phyloP scores from a whole-genome alignment of 2,888 invertebrate genomes.

The Epinotia brunnichana region DNA sequence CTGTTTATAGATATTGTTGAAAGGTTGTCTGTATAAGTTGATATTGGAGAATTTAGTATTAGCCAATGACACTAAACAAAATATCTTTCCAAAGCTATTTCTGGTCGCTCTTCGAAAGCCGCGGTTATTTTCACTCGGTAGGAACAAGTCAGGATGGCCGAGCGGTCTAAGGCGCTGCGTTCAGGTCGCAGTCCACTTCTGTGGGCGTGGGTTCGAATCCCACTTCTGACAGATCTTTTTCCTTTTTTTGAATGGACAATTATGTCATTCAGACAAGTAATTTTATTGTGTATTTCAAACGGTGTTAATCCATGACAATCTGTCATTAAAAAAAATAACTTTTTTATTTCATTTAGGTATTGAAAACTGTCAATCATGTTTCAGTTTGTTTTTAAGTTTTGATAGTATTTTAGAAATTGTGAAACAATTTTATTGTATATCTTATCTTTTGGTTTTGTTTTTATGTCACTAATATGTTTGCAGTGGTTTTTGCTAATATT shows the following conservation, averaged over 20 bases:
- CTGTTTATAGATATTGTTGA: too few relatives aligned
- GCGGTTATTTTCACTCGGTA: not conserved
- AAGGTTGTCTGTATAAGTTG: too few relatives aligned
- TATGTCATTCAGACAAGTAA: not conserved
- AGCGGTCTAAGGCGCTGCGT: conserved; percentile 45
- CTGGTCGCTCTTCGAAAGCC: conserved; percentile 1
- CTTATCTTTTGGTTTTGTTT: conserved; percentile 1
- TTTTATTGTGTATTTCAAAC: not conserved
- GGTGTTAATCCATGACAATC: not conserved
- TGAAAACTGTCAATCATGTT: not conserved
- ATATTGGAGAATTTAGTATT: too few relatives aligned
- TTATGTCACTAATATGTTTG: conserved; percentile 48
- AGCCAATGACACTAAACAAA: not conserved
- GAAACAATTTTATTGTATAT: not conserved
- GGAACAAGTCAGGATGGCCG: conserved; percentile 41
- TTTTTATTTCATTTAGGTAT: not conserved
- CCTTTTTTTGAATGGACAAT: conserved; percentile 7
- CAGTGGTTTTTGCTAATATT: conserved; percentile 46
- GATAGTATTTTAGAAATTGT: not conserved
- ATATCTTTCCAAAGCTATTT: not conserved
- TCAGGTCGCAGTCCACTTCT: conserved; percentile 45
- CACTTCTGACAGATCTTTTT: conserved; percentile 43
- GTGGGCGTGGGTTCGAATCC: conserved; percentile 45
- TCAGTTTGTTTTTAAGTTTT: not conserved
- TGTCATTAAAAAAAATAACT: not conserved